These are phyloP conservation scores for Synanthedon tipuliformis DNA, from an alignment of 2,888 invertebrate genomes.

Conservation along the genomic window DNA sequence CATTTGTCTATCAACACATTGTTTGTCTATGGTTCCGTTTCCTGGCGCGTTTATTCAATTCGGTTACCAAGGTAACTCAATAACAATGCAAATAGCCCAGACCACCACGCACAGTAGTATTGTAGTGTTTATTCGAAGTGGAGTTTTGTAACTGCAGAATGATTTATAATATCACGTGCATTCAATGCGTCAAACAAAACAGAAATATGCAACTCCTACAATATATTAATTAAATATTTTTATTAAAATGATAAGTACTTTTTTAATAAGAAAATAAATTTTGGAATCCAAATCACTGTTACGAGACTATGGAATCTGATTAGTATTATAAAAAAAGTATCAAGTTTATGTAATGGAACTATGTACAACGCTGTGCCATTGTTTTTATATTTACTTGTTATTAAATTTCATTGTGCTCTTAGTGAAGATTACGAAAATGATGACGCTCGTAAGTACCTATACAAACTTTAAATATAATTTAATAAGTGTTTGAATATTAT, in stretches of 20 bases:
- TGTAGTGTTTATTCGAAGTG: conserved; percentile 14
- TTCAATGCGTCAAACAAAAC: background rate
- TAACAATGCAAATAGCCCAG: conserved; percentile 22
- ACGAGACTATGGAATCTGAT: background rate
- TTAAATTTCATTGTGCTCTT: conserved; percentile 9
- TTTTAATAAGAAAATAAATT: background rate
- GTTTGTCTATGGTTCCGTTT: background rate
- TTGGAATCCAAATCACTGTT: background rate
- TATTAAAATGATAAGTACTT: no score
- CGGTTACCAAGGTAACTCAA: conserved; percentile 54
- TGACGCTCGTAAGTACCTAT: conserved; percentile 39
- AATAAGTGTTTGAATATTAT: no score
- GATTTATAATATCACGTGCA: no score
- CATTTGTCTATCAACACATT: no score
- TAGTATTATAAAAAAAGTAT: background rate
- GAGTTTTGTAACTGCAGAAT: background rate
- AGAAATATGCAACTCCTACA: background rate
- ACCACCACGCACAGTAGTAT: conserved; percentile 25
- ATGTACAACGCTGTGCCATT: conserved; percentile 19
- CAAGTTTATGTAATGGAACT: conserved; percentile 1
- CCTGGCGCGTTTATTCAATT: conserved; percentile 51
- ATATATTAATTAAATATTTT: no score
- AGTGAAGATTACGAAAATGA: conserved; percentile 40
- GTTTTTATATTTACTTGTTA: conserved; percentile 19
- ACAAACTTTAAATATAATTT: no score